Conservation (phyloP, 2,113 vertebrate genomes). For the Pardalotus punctatus region DNA sequence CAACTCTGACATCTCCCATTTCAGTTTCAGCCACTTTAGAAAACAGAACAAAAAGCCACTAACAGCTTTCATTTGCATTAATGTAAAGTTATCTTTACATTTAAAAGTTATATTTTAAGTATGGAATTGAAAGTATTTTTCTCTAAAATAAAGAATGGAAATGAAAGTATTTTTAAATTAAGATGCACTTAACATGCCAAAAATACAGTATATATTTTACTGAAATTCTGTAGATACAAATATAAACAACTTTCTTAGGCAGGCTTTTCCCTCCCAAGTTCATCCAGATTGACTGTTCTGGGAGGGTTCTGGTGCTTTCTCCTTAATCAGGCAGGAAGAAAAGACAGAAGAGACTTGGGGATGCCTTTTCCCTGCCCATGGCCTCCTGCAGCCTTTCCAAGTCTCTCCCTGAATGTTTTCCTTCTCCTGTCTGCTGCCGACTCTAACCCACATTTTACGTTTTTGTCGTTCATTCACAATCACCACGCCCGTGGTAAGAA, state of each 20-base stretch:
- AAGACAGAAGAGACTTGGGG: background rate
- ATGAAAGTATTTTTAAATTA: background rate
- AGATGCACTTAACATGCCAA: background rate
- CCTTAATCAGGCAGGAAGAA: background rate
- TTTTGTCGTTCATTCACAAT: background rate
- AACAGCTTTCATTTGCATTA: background rate
- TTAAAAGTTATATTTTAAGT: background rate
- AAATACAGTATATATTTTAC: background rate
- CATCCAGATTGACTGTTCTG: background rate
- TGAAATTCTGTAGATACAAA: background rate
- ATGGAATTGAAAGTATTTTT: background rate
- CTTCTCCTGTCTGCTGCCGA: background rate
- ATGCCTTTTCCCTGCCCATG: background rate
- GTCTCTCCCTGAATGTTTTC: background rate
- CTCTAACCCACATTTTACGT: background rate
- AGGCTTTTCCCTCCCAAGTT: background rate
- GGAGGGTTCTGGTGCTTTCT: background rate
- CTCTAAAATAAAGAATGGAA: background rate
- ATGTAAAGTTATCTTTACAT: background rate
- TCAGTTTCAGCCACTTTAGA: background rate
- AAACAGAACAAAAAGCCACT: background rate
- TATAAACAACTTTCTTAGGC: background rate
- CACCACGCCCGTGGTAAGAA: background rate
- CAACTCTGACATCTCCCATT: background rate
- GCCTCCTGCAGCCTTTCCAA: background rate